Percentiles rank a stretch among this genome's conserved stretches.
These are phyloP conservation scores for Homalodisca vitripennis DNA, from an alignment of 1,140 invertebrate species.

Conservation along the genomic window DNA sequence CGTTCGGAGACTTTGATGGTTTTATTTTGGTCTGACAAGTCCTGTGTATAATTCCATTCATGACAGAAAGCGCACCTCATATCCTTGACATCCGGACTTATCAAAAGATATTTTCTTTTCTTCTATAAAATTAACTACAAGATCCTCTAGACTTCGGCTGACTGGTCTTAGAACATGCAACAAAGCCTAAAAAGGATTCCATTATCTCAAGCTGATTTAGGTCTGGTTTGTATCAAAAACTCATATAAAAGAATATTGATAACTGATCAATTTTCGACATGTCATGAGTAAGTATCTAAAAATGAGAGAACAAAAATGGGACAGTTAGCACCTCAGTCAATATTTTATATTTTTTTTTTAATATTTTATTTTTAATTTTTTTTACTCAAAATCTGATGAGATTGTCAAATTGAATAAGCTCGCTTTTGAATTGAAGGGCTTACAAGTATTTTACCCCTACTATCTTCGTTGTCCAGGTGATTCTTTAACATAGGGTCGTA, in stretches of 20 bases:
- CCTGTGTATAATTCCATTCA: background rate
- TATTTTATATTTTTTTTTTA: too few relatives aligned
- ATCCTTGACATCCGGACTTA: background rate
- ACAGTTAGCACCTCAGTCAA: slow-evolving; percentile 1
- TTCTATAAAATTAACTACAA: too few relatives aligned
- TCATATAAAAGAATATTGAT: slow-evolving; percentile 23
- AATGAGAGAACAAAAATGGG: slow-evolving; percentile 19
- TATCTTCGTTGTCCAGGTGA: too few relatives aligned
- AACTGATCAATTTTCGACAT: slow-evolving; percentile 24
- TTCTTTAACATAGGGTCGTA: background rate
- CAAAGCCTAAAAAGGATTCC: background rate
- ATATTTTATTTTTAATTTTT: too few relatives aligned
- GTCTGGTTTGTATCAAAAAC: slow-evolving; percentile 13
- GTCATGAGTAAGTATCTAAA: slow-evolving; percentile 23
- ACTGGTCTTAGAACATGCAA: background rate
- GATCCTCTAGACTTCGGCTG: background rate
- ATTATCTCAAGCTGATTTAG: too few relatives aligned
- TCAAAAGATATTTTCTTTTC: background rate
- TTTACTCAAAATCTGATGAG: slow-evolving; percentile 25
- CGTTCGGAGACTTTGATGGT: background rate
- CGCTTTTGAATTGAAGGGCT: slow-evolving; percentile 27
- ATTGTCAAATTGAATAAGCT: slow-evolving; percentile 25
- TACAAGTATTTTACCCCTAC: slow-evolving; percentile 22
- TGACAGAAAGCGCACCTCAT: background rate
- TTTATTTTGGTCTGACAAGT: background rate